These are phyloP conservation scores for Lithophane socia DNA, from an alignment of 2,888 invertebrate genomes.

Conservation along the genomic window DNA sequence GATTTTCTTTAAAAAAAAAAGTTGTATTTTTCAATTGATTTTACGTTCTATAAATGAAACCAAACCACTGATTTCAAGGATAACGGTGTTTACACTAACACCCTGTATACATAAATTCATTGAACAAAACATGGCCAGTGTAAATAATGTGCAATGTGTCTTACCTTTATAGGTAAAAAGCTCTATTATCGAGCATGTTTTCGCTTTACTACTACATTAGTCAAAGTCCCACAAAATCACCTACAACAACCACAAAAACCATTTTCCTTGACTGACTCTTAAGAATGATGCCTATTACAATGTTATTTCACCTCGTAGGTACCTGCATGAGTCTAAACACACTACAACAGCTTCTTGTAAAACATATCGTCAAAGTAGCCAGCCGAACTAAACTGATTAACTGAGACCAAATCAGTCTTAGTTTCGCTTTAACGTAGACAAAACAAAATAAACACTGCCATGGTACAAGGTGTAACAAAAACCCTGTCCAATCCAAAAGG, in stretches of 20 bases:
- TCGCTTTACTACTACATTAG: not conserved
- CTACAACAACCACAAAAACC: slow-evolving; percentile 11
- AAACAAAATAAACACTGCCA: slow-evolving; percentile 65
- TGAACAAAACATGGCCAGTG: not conserved
- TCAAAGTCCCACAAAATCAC: slow-evolving; percentile 2
- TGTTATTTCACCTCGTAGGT: not conserved
- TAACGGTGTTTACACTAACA: too few species aligned
- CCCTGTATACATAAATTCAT: not conserved
- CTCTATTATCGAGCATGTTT: not conserved
- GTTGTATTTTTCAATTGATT: too few species aligned
- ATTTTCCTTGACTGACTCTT: slow-evolving; percentile 11
- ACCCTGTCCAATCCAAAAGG: too few species aligned
- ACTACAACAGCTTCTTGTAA: slow-evolving; percentile 19
- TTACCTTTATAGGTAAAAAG: not conserved
- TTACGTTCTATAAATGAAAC: too few species aligned
- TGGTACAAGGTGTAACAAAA: slow-evolving; percentile 21
- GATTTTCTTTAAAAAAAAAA: too few species aligned
- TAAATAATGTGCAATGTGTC: not conserved
- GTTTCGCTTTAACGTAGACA: slow-evolving; percentile 64
- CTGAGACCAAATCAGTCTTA: slow-evolving; percentile 30
- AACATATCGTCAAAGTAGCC: slow-evolving; percentile 5
- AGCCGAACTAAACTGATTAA: slow-evolving; percentile 11
- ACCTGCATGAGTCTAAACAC: not conserved
- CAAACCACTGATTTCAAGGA: too few species aligned
- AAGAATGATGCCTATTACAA: not conserved